Base-by-base conservation (phyloP, 2,888 invertebrate species). In the Germaria angustata region DNA sequence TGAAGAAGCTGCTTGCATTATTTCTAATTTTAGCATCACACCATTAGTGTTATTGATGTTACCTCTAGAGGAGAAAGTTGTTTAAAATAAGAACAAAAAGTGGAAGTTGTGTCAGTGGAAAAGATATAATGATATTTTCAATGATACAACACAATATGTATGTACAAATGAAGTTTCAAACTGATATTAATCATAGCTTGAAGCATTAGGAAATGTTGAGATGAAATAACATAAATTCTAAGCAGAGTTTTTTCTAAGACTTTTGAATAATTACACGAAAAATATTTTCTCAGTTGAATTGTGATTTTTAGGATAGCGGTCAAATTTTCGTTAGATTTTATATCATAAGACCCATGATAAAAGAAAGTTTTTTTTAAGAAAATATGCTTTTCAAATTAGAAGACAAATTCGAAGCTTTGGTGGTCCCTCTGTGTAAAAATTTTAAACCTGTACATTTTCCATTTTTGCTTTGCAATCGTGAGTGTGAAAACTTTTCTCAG, bases 131-230 rank as follows among this genome's bases (percentile, higher is more conserved):
- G 4, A 51, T 68, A 51, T 7, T 61, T 44, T 32, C 41, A 32
- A 13, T 22, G 17, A 28, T 49, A n/a, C 46, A 55, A 41, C 6
- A 13, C 20, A 32, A 59, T 51, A 44, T 2, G 11, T 61, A 44
- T 2, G 11, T 61, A 36, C 4, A 6, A 61, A 17, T 75, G 34
- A 39, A 76, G 20, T 53, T 59, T 57, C 4, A 53, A 59, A 71
- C 36, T 71, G 4, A 13, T 76, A 81, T 76, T 76, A 71, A 81
- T 81, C 75, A 80, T 71, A 75, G 76, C 63, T 57, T 69, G 24
- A 44, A 69, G 22, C 17, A 44, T 53, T 55, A 65, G 44, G 36
- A 65, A 55, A 36, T 63, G 9, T 34, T 65, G 44, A 34, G 41
- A 34, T 53, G 11, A 34, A 53, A 53, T 28, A 53, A 34, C 15